These are phyloP conservation scores for Scolopax mira DNA, from an alignment of 2,113 vertebrate genomes.

Conservation along the genomic window DNA sequence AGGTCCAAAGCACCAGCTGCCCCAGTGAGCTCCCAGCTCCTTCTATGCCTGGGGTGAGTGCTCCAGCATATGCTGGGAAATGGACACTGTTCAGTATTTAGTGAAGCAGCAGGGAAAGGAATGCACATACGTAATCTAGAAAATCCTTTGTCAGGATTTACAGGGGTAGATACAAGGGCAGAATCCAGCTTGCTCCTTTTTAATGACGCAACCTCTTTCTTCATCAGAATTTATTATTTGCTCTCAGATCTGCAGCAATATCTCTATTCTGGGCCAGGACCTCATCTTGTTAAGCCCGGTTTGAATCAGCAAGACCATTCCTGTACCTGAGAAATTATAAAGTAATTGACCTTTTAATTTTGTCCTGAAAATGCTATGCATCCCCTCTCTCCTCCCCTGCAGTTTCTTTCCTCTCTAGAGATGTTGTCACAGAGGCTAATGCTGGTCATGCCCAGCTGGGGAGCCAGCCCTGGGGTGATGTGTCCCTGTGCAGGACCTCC, in stretches of 20 bases:
- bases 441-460: not conserved
- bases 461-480: not conserved
- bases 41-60: not conserved
- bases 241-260: not conserved
- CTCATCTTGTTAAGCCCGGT: not conserved
- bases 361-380: not conserved
- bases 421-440: not conserved
- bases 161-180: not conserved
- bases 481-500: not conserved
- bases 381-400: too few relatives aligned
- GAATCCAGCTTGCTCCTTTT: not conserved
- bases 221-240: slow-evolving; percentile 11
- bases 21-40: not conserved
- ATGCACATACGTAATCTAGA: not conserved
- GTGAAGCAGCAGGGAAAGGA: not conserved
- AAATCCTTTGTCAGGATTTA: slow-evolving; percentile 14
- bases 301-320: not conserved
- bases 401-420: not conserved
- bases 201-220: not conserved
- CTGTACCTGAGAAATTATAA: not conserved
- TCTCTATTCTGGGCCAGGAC: not conserved
- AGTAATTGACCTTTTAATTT: slow-evolving; percentile 1
- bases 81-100: not conserved
- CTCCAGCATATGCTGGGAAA: fast-evolving
- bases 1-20: not conserved